Evolutionary conservation across 2,797 vertebrate genomes (phyloP).

Genomic region (Coilia nasus): DNA sequence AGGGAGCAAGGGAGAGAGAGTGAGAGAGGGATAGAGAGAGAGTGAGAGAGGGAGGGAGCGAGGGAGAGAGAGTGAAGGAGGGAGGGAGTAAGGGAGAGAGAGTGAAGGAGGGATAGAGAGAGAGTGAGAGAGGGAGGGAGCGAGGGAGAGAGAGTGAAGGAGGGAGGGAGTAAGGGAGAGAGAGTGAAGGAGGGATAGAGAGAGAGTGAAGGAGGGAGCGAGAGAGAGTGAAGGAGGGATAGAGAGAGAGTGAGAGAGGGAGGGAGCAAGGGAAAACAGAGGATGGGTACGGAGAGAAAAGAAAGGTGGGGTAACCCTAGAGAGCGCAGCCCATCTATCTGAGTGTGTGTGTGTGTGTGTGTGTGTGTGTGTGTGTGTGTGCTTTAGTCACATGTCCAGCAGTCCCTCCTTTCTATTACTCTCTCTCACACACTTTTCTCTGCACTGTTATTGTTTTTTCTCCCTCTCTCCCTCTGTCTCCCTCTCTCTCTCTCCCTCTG

Average conservation of each 20-base stretch:
- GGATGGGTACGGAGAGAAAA: constrained; percentile 45
- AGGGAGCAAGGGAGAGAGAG: constrained; percentile 33
- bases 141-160: constrained; percentile 32
- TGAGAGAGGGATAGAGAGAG: constrained; percentile 30
- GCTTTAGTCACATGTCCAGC: neutral
- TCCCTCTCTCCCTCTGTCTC: no score
- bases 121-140: constrained; percentile 7
- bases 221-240: constrained; percentile 34
- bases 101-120: constrained; percentile 32
- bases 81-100: constrained; percentile 30
- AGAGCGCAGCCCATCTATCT: neutral
- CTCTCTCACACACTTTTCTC: no score
- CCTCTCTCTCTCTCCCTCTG: no score
- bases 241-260: constrained; percentile 17
- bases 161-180: constrained; percentile 28
- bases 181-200: constrained; percentile 29
- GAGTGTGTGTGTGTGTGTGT: constrained; percentile 25
- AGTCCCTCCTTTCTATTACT: neutral
- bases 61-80: constrained; percentile 32
- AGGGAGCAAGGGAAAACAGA: constrained; percentile 44
- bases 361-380: neutral
- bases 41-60: constrained; percentile 15
- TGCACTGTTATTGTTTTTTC: no score
- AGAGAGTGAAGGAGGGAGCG: constrained; percentile 25
- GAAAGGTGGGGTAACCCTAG: constrained; percentile 33